These are phyloP conservation scores for Ophion ellenae DNA, from an alignment of 2,888 invertebrate species.

Conservation along the genomic window DNA sequence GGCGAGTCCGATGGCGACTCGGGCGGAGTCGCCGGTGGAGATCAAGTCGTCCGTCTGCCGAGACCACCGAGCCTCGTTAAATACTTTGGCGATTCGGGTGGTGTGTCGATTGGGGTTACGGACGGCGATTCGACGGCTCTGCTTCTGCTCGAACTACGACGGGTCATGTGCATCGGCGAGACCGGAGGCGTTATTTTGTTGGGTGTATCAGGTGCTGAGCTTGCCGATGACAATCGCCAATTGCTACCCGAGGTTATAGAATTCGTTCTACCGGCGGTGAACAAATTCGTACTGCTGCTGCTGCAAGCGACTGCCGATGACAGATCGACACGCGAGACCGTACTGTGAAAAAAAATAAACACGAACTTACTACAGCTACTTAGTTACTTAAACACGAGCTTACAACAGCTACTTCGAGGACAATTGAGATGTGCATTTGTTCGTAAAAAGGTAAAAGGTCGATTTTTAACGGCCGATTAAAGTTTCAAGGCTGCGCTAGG, in stretches of 20 bases:
- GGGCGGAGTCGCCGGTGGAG: conserved; percentile 59
- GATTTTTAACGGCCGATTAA: too few relatives aligned
- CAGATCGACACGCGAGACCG: conserved; percentile 89
- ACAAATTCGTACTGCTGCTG: conserved; percentile 86
- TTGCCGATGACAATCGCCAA: conserved; percentile 82
- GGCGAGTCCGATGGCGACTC: conserved; percentile 73
- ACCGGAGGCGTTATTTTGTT: conserved; percentile 89
- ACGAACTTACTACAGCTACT: not conserved
- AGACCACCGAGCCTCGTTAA: conserved; percentile 54
- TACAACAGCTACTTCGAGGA: not conserved
- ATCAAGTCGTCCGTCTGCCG: conserved; percentile 68
- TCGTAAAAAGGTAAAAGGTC: too few relatives aligned
- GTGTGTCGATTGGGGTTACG: conserved; percentile 70
- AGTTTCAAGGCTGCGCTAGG: too few relatives aligned
- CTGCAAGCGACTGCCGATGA: conserved; percentile 86
- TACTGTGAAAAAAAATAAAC: conserved; percentile 70
- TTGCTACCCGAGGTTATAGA: conserved; percentile 64
- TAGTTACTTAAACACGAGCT: conserved; percentile 22
- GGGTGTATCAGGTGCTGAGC: conserved; percentile 91
- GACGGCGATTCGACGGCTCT: conserved; percentile 56
- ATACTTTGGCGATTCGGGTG: conserved; percentile 72
- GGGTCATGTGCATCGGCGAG: conserved; percentile 89
- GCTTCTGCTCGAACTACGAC: conserved; percentile 72
- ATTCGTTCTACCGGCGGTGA: conserved; percentile 75
- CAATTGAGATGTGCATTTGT: not conserved